Conservation (phyloP, 2,888 invertebrate genomes). For the Cosmopolites sordidus region DNA sequence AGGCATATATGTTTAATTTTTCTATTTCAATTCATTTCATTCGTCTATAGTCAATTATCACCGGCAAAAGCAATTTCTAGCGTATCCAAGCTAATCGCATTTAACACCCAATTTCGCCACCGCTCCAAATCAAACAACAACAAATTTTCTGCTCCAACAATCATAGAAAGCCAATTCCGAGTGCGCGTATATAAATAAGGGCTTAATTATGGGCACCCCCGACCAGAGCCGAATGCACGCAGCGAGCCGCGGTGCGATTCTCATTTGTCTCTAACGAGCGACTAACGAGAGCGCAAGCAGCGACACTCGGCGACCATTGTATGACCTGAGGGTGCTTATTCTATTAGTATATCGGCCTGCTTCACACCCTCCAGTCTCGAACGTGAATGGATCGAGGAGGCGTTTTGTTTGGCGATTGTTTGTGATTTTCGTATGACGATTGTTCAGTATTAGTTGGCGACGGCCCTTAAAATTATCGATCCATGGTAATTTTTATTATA, state of each 20-base stretch:
- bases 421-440: background rate
- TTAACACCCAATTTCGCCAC: conserved; percentile 16
- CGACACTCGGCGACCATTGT: conserved; percentile 31
- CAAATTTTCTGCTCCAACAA: conserved; percentile 13
- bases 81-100: conserved; percentile 10
- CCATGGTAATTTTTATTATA: too few species aligned
- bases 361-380: conserved; percentile 14
- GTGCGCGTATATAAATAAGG: conserved; percentile 23
- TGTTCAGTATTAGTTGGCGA: background rate
- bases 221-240: conserved; percentile 28
- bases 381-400: conserved; percentile 13
- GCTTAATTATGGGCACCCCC: conserved; percentile 21
- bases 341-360: conserved; percentile 26
- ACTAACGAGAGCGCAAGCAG: conserved; percentile 31
- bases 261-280: conserved; percentile 39
- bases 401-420: conserved; percentile 13
- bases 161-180: conserved; percentile 21
- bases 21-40: too few species aligned
- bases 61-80: too few species aligned
- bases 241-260: conserved; percentile 28
- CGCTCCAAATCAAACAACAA: conserved; percentile 10
- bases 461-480: too few species aligned
- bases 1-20: too few species aligned
- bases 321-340: conserved; percentile 31
- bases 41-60: too few species aligned